Percentiles rank a stretch among this genome's conserved stretches.
phyloP scores from a whole-genome alignment of 2,113 vertebrate species.

The Phalacrocorax carbo region DNA sequence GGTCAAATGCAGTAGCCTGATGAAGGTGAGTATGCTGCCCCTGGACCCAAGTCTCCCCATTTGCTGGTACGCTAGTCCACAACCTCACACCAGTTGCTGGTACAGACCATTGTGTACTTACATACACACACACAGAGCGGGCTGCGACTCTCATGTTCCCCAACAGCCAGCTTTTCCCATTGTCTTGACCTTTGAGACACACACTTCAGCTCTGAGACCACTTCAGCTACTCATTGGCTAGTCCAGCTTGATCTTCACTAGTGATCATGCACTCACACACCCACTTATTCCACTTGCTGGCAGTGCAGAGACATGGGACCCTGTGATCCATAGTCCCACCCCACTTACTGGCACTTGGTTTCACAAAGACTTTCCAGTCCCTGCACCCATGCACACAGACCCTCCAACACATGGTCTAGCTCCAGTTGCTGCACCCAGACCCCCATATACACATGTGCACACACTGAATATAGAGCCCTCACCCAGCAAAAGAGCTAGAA shows the following conservation, averaged over 20 bases:
- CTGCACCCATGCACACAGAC: not conserved
- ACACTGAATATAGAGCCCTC: accelerated
- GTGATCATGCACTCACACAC: not conserved
- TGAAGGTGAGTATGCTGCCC: not conserved
- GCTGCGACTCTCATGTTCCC: not conserved
- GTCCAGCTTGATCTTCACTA: not conserved
- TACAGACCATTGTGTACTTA: not conserved
- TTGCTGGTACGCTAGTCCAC: not conserved
- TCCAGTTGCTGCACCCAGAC: not conserved
- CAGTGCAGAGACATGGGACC: accelerated
- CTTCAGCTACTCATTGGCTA: not conserved
- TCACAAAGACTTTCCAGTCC: not conserved
- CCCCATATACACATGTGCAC: not conserved
- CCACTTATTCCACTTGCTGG: not conserved
- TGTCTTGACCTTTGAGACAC: not conserved
- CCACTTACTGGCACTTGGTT: not conserved
- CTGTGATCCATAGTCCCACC: not conserved
- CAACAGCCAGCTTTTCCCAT: not conserved
- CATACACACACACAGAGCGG: not conserved
- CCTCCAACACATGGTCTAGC: not conserved
- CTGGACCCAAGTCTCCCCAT: not conserved
- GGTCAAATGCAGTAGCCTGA: not conserved
- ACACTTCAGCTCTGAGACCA: not conserved
- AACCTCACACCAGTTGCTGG: not conserved
- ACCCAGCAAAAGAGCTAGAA: not conserved